phyloP scores from a whole-genome alignment of 23 tunicate genomes.

The Trididemnum clinides region DNA sequence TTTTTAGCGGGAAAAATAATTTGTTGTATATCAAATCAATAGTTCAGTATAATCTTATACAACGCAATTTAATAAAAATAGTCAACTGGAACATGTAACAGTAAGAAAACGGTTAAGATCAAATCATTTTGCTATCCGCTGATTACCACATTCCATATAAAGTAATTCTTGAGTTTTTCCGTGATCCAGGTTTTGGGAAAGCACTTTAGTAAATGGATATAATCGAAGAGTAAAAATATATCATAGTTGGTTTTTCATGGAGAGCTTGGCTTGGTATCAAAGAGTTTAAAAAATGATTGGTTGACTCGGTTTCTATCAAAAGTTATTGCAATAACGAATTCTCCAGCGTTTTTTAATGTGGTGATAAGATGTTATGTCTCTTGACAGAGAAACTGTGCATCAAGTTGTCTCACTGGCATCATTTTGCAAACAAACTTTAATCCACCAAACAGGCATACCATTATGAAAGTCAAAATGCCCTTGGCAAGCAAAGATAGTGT shows the following conservation, averaged over 20 bases:
- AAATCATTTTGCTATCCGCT: background rate
- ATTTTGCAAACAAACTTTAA: background rate
- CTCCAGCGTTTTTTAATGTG: background rate
- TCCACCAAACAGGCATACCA: background rate
- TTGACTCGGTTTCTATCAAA: constrained; percentile 17
- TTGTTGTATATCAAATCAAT: no score
- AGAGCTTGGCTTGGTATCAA: background rate
- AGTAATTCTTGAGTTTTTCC: background rate
- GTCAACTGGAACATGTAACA: no score
- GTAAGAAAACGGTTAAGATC: no score
- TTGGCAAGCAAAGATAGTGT: background rate
- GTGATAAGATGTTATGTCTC: background rate
- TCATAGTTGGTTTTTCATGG: background rate
- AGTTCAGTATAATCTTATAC: no score
- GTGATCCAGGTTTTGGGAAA: background rate
- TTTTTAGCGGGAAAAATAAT: no score
- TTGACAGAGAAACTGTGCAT: background rate
- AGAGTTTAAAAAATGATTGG: background rate
- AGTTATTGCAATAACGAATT: background rate
- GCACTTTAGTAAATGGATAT: constrained; percentile 18
- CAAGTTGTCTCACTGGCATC: background rate
- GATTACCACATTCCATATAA: background rate
- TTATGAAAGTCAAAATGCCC: background rate
- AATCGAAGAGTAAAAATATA: background rate
- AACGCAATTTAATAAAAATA: no score